Percentiles rank a stretch among this genome's conserved stretches.
Conservation (phyloP, 64 coral and sea anemone genomes). For the Stichodactyla helianthus region DNA sequence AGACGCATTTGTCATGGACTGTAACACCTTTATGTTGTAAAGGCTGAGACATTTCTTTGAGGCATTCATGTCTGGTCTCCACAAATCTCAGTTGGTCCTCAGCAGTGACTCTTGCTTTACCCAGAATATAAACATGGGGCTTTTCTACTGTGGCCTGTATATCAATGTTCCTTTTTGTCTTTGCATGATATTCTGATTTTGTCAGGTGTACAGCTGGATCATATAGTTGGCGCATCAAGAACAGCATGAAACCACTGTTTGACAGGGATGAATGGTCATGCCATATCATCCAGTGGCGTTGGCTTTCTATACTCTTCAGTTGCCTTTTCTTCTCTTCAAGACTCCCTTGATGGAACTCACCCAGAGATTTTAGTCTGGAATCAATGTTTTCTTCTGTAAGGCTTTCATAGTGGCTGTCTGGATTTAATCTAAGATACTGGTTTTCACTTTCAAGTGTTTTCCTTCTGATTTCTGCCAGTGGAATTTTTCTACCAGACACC, state of each 20-base stretch:
- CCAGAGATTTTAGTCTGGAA: not conserved
- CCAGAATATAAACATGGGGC: slow-evolving; percentile 29
- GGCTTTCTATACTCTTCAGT: not conserved
- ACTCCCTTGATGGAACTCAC: not conserved
- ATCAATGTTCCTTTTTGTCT: slow-evolving; percentile 4
- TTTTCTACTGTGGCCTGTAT: slow-evolving; percentile 32
- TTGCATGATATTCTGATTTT: not conserved
- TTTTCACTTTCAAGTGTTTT: not conserved
- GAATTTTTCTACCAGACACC: slow-evolving; percentile 34
- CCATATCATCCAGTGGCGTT: slow-evolving; percentile 44
- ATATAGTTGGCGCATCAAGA: slow-evolving; percentile 29
- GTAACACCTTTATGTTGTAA: not conserved
- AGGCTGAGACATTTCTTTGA: not conserved
- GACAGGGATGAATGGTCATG: slow-evolving; percentile 36
- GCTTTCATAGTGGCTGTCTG: slow-evolving; percentile 2
- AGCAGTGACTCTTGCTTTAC: not conserved
- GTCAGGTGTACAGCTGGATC: slow-evolving; percentile 30
- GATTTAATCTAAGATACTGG: slow-evolving; percentile 10
- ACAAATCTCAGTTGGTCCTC: slow-evolving; percentile 12
- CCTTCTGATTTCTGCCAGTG: slow-evolving; percentile 31
- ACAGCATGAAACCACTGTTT: slow-evolving; percentile 49
- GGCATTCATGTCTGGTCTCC: slow-evolving; percentile 4
- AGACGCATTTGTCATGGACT: slow-evolving; percentile 24
- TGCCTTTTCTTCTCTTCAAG: slow-evolving; percentile 18
- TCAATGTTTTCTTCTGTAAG: slow-evolving; percentile 6